A percentile compares a stretch with the other conserved stretches of the same genome.
Evolutionary conservation across 2,113 vertebrate genomes (phyloP).

Genomic region (Micronisus gabar): DNA sequence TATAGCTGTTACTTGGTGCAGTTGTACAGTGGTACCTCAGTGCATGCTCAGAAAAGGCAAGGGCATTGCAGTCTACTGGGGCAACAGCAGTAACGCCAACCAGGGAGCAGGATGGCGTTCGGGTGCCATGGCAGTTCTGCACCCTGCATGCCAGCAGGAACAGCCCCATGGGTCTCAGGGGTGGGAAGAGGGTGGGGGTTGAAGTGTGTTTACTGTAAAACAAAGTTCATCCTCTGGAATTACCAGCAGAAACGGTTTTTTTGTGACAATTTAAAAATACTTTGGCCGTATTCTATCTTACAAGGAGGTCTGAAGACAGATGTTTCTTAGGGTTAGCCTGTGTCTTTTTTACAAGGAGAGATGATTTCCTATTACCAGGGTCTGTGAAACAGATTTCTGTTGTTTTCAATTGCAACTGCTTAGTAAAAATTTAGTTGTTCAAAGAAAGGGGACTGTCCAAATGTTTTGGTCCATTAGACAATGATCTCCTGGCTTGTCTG

Average conservation of each 20-base stretch:
- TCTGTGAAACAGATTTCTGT: not conserved
- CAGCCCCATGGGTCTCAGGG: not conserved
- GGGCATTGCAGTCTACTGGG: rapidly evolving
- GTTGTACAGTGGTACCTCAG: not conserved
- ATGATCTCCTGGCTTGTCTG: not conserved
- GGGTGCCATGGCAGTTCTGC: not conserved
- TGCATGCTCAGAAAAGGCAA: rapidly evolving
- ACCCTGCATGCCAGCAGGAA: rapidly evolving
- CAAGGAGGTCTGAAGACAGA: not conserved
- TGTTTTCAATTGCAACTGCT: not conserved
- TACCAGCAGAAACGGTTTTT: not conserved
- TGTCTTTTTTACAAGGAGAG: not conserved
- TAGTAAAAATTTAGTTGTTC: not conserved
- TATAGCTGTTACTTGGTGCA: rapidly evolving
- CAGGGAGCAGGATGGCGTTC: rapidly evolving
- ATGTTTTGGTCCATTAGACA: not conserved
- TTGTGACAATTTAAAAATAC: not conserved
- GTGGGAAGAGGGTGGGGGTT: not conserved
- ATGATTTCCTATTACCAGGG: rapidly evolving
- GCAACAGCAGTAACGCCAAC: not conserved
- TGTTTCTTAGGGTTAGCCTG: not conserved
- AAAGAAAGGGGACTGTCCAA: too few relatives aligned
- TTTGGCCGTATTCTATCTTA: not conserved
- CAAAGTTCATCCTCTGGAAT: not conserved
- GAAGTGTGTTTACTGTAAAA: not conserved